Conservation (phyloP, 1,140 invertebrate species). For the Oncopeltus fasciatus region DNA sequence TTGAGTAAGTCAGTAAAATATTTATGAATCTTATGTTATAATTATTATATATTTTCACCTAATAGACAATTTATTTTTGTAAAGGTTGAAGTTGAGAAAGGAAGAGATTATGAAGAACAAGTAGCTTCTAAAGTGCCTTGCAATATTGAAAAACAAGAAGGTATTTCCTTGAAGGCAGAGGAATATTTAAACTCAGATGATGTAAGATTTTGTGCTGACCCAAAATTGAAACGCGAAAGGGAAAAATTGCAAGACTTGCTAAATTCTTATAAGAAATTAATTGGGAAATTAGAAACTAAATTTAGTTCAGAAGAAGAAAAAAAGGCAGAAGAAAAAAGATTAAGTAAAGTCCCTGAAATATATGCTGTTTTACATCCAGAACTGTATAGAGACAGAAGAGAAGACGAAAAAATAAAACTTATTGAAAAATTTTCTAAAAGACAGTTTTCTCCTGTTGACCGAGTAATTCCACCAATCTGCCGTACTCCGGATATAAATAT, state of each 20-base stretch:
- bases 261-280: constrained; percentile 13
- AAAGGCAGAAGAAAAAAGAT: neutral
- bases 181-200: constrained; percentile 1
- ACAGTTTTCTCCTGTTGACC: neutral
- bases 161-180: constrained; percentile 4
- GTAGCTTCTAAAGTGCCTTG: neutral
- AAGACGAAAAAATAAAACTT: constrained; percentile 14
- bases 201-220: neutral
- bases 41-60: neutral
- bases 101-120: neutral
- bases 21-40: neutral
- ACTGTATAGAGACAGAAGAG: constrained; percentile 12
- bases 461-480: neutral
- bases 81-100: neutral
- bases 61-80: neutral
- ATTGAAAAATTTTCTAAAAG: constrained; percentile 13
- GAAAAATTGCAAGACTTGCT: constrained; percentile 10
- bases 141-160: neutral
- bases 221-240: constrained; percentile 10
- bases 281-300: constrained; percentile 8
- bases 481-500: neutral
- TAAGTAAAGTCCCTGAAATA: constrained; percentile 4
- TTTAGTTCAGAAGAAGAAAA: constrained; percentile 4
- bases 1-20: neutral
- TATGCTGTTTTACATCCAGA: constrained; percentile 14